These are phyloP conservation scores for Decapterus maruadsi DNA, from an alignment of 2,797 vertebrate species.

Conservation along the genomic window DNA sequence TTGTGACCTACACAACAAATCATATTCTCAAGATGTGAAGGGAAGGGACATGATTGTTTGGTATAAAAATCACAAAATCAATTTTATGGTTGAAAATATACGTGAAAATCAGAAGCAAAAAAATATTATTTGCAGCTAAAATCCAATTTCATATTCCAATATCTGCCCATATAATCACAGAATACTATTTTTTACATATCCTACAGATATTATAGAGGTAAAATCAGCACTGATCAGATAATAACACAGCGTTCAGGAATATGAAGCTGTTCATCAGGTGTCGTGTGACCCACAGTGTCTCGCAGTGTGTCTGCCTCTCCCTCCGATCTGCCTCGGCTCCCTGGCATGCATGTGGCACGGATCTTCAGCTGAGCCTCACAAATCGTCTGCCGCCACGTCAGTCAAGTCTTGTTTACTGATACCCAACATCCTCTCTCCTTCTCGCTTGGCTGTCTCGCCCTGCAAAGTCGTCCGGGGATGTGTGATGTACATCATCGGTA, in stretches of 20 bases:
- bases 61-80: too few relatives aligned
- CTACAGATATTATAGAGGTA: neutral
- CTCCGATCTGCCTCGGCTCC: conserved; percentile 51
- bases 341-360: conserved; percentile 70
- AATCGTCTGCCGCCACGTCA: conserved; percentile 77
- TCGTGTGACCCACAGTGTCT: conserved; percentile 5
- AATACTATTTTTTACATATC: too few relatives aligned
- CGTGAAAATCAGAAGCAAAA: too few relatives aligned
- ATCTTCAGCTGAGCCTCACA: conserved; percentile 85
- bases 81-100: too few relatives aligned
- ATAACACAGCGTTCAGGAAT: neutral
- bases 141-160: too few relatives aligned
- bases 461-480: conserved; percentile 65
- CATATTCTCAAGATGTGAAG: too few relatives aligned
- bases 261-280: conserved; percentile 40
- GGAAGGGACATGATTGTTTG: too few relatives aligned
- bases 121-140: too few relatives aligned
- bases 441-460: conserved; percentile 62
- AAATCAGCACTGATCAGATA: neutral
- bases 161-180: too few relatives aligned
- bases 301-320: neutral
- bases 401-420: conserved; percentile 81
- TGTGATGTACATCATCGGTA: conserved; percentile 86
- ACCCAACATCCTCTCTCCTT: conserved; percentile 54
- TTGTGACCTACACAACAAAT: too few relatives aligned